A percentile compares a stretch with the other conserved stretches of the same genome.
Evolutionary conservation across 2,797 vertebrate genomes (phyloP).

Genomic region (Eupleurogrammus muticus): DNA sequence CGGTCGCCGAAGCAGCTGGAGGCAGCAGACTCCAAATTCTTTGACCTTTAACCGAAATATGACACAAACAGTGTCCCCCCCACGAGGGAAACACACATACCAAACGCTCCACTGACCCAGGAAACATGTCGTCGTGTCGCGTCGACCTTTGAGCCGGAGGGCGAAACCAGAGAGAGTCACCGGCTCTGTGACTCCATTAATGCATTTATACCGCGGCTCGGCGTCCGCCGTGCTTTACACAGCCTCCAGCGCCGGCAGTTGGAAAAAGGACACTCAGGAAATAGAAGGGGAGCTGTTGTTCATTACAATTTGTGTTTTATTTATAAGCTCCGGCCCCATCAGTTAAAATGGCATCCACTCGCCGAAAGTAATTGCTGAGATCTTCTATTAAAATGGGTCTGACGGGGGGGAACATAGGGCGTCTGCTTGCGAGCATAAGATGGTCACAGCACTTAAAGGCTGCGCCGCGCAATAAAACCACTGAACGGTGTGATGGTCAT

Average conservation of each 20-base stretch:
- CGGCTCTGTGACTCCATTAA: constrained; percentile 9
- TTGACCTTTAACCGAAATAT: constrained; percentile 30
- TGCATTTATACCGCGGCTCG: constrained; percentile 10
- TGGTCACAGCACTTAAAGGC: neutral
- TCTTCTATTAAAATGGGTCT: neutral
- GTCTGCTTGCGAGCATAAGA: neutral
- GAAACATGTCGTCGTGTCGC: constrained; percentile 14
- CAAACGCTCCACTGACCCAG: constrained; percentile 45
- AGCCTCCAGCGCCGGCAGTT: neutral
- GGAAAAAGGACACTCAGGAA: no score
- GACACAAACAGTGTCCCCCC: constrained; percentile 13
- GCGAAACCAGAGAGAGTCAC: neutral
- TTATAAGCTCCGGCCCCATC: neutral
- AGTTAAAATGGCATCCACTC: neutral
- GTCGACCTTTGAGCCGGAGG: constrained; percentile 14
- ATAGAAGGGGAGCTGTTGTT: no score
- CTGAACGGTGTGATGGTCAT: no score
- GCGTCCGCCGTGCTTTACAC: neutral
- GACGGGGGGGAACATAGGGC: neutral
- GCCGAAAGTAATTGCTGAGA: neutral
- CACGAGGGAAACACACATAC: neutral
- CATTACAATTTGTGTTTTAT: no score
- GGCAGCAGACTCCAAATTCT: constrained; percentile 6
- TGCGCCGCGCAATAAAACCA: neutral
- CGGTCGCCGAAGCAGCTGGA: constrained; percentile 6